These are phyloP conservation scores for Uria lomvia DNA, from an alignment of 2,113 vertebrate species.

Conservation along the genomic window DNA sequence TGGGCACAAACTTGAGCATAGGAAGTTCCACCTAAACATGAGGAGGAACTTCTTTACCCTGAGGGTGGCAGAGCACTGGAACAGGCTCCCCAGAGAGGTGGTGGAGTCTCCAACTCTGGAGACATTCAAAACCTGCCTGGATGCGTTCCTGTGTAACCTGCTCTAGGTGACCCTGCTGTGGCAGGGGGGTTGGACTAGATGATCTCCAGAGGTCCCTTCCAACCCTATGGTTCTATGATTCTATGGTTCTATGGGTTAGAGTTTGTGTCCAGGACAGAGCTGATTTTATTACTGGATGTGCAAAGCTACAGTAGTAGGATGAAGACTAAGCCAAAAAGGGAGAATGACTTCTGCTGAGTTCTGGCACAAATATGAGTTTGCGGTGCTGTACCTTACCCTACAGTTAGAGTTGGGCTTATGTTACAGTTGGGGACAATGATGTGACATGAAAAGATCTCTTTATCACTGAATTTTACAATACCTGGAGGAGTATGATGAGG, in stretches of 20 bases:
- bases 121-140: too few species aligned
- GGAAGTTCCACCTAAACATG: too few species aligned
- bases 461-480: constrained; percentile 29
- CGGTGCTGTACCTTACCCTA: neutral
- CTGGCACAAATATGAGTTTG: neutral
- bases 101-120: too few species aligned
- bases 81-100: too few species aligned
- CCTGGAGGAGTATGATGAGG: neutral
- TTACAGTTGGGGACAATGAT: rapidly evolving
- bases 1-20: too few species aligned
- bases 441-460: neutral
- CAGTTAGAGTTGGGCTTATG: neutral
- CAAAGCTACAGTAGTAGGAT: neutral
- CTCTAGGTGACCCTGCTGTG: too few species aligned
- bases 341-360: neutral
- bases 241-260: neutral
- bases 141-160: too few species aligned
- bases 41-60: too few species aligned
- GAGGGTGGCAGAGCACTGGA: too few species aligned
- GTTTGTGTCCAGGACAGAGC: neutral
- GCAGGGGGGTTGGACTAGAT: too few species aligned
- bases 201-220: too few species aligned
- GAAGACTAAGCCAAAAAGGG: neutral
- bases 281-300: neutral
- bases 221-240: too few species aligned